phyloP scores from a whole-genome alignment of 1,140 invertebrate genomes.

The Scaptomyza hsui region DNA sequence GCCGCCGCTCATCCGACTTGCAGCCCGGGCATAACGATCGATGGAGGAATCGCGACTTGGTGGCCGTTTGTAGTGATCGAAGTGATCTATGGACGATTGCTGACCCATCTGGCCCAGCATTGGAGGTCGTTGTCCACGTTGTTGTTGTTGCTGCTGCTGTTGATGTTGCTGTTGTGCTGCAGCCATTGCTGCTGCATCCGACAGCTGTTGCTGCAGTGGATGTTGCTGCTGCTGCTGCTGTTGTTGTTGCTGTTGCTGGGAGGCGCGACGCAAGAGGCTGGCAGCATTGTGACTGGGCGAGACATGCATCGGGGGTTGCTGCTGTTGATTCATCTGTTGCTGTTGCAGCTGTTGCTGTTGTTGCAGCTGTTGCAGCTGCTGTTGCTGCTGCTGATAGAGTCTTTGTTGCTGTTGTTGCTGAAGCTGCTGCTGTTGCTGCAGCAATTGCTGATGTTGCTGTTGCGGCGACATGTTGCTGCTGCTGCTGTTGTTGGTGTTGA shows the following conservation, averaged over 20 bases:
- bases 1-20: slow-evolving; percentile 85
- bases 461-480: slow-evolving; percentile 41
- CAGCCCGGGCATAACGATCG: slow-evolving; percentile 90
- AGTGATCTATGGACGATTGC: slow-evolving; percentile 88
- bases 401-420: slow-evolving; percentile 44
- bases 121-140: slow-evolving; percentile 85
- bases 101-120: slow-evolving; percentile 85
- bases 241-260: slow-evolving; percentile 58
- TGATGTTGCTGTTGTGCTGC: slow-evolving; percentile 48
- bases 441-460: slow-evolving; percentile 31
- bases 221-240: slow-evolving; percentile 62
- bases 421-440: slow-evolving; percentile 33
- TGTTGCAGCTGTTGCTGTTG: slow-evolving; percentile 45
- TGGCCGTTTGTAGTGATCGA: slow-evolving; percentile 97
- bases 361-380: slow-evolving; percentile 36
- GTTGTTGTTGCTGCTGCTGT: slow-evolving; percentile 72
- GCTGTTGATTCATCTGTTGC: slow-evolving; percentile 45
- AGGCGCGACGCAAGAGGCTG: slow-evolving; percentile 65
- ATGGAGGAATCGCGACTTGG: slow-evolving; percentile 94
- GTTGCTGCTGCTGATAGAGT: slow-evolving; percentile 56
- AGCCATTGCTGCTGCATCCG: slow-evolving; percentile 51
- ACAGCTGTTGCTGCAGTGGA: slow-evolving; percentile 51
- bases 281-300: slow-evolving; percentile 67
- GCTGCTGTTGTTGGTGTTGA: slow-evolving; percentile 39
- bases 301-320: slow-evolving; percentile 61